These are phyloP conservation scores for Pardalotus punctatus DNA, from an alignment of 2,113 vertebrate genomes.

Conservation along the genomic window DNA sequence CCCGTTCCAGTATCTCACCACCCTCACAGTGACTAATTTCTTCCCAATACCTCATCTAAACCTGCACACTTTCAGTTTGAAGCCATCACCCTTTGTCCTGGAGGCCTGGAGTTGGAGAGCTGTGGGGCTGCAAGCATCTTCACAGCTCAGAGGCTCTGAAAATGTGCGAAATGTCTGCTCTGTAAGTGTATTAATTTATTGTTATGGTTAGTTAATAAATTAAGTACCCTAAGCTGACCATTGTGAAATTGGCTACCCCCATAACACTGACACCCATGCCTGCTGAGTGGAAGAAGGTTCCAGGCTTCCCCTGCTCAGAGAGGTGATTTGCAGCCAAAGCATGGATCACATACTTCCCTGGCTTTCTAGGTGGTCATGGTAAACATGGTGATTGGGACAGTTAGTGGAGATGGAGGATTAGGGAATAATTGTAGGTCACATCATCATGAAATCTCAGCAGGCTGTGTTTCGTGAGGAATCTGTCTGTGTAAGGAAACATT, in stretches of 20 bases:
- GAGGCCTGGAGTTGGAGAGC: background rate
- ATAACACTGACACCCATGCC: fast-evolving
- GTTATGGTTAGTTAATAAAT: background rate
- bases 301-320: background rate
- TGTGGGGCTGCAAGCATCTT: fast-evolving
- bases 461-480: background rate
- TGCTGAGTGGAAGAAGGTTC: background rate
- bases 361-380: background rate
- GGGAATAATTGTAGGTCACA: background rate
- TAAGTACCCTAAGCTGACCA: background rate
- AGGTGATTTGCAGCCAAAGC: background rate
- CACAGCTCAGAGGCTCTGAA: background rate
- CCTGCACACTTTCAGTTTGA: background rate
- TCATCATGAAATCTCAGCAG: background rate
- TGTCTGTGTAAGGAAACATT: background rate
- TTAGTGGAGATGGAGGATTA: background rate
- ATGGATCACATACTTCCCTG: background rate
- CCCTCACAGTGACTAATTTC: background rate
- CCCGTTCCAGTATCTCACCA: background rate
- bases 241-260: background rate
- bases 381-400: fast-evolving
- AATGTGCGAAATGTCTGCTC: background rate
- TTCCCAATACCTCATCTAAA: background rate
- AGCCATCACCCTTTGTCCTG: background rate
- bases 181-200: background rate